These are phyloP conservation scores for Acanthococcus lagerstroemiae DNA, from an alignment of 2,888 invertebrate species.

Conservation along the genomic window DNA sequence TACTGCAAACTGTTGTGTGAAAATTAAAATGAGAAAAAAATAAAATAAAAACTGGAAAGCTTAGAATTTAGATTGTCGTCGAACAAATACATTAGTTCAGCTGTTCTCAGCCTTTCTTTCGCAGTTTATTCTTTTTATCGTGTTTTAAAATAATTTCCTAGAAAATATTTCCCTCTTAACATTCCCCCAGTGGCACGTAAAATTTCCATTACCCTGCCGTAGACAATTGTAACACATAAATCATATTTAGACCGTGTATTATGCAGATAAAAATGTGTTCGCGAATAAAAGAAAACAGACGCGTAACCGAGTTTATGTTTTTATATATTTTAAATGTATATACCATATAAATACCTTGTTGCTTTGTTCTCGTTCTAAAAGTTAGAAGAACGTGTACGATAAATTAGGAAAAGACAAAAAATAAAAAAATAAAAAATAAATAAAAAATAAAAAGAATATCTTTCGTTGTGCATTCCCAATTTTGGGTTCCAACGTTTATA, in stretches of 20 bases:
- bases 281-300: neutral
- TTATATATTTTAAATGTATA: neutral
- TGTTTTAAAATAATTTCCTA: conserved; percentile 26
- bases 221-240: conserved; percentile 25
- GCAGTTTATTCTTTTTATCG: conserved; percentile 21
- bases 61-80: neutral
- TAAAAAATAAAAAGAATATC: conserved; percentile 10
- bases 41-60: too few species aligned
- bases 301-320: conserved; percentile 18
- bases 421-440: conserved; percentile 8
- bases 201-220: conserved; percentile 25
- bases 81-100: neutral
- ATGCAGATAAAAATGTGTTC: conserved; percentile 28
- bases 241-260: conserved; percentile 26
- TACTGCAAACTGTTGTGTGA: too few species aligned
- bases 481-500: conserved; percentile 23
- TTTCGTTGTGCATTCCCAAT: conserved; percentile 18
- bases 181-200: conserved; percentile 28
- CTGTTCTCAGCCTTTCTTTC: neutral
- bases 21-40: too few species aligned
- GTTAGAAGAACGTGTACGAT: neutral
- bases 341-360: conserved; percentile 27
- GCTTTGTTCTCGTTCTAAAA: conserved; percentile 18
- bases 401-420: too few species aligned
- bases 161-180: conserved; percentile 21